phyloP scores from a whole-genome alignment of 2,113 vertebrate genomes.

The Alligator mississippiensis region DNA sequence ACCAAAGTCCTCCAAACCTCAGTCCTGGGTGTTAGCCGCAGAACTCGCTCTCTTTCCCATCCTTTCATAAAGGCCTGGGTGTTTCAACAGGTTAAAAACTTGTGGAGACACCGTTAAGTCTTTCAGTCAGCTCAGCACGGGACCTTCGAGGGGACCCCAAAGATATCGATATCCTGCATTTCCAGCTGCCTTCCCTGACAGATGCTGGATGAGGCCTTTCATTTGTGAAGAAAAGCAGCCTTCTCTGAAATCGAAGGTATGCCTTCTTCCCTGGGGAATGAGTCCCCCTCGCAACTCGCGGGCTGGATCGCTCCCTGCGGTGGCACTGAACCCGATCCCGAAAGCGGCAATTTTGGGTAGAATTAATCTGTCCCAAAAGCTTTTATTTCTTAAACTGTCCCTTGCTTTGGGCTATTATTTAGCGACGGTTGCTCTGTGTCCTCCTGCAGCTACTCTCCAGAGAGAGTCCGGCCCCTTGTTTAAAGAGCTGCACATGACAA shows the following conservation, averaged over 20 bases:
- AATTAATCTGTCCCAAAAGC: background rate
- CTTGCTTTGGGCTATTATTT: background rate
- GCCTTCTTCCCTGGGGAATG: background rate
- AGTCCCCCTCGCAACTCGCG: background rate
- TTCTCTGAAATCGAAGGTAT: too few species aligned
- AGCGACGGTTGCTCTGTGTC: background rate
- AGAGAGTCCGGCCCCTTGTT: rapidly evolving
- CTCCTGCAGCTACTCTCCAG: background rate
- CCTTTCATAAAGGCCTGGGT: background rate
- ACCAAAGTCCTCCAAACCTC: background rate
- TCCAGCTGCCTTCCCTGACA: background rate
- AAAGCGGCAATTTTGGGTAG: background rate
- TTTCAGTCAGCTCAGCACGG: background rate
- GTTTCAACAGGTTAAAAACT: too few species aligned
- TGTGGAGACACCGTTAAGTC: background rate
- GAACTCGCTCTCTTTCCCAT: background rate
- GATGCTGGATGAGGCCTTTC: background rate
- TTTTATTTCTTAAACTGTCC: background rate
- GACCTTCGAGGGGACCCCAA: background rate
- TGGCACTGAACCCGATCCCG: background rate
- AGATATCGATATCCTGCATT: background rate
- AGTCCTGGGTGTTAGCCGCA: background rate
- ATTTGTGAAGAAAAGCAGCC: background rate
- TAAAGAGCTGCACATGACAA: rapidly evolving
- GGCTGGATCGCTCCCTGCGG: background rate